Base-by-base conservation (phyloP, 2,888 invertebrate genomes). In the Drosophila recens region DNA sequence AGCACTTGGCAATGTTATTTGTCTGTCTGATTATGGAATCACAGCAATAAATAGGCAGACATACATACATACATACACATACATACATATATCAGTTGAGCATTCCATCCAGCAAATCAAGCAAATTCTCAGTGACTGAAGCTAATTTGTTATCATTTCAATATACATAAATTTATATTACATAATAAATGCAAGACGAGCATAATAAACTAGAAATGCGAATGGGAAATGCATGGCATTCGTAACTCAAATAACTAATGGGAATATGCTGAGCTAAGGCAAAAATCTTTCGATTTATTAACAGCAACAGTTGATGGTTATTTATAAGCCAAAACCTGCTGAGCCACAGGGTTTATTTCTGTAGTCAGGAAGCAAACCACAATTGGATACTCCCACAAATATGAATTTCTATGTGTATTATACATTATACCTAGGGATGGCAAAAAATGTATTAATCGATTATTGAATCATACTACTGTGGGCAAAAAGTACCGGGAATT, bases 81-180 rank as follows among this genome's bases (percentile, higher is more conserved):
- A 69, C 73, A 62, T 42, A 33, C 76, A 62, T 54, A 43, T 23
- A 56, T 66, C 75, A 43, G 56, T 51, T 56, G 83, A 69, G 68
- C 54, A 63, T 63, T 69, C 48, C 46, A 45, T 69, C 49, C 46
- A 48, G 82, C 79, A 84, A 81, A 72, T 82, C 80, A 67, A 46
- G 66, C 59, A 62, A 65, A 82, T 65, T 73, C 69, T 65, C 42
- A 68, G 68, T 67, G 38, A 72, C 63, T 63, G 45, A 51, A 57
- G 71, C 80, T 88, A 88, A 84, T 84, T 88, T 84, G 80, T 83
- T 88, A 84, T 80, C 76, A 82, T 72, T 76, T 87, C 69, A 36
- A 58, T 58, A 58, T 70, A 70, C 62, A 67, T 52, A 46, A 40
- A 36, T 45, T 45, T 46, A 48, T 38, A 57, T 48, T 48, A 56